Conservation (phyloP, 2,888 invertebrate species). For the Caenorhabditis virilis region DNA sequence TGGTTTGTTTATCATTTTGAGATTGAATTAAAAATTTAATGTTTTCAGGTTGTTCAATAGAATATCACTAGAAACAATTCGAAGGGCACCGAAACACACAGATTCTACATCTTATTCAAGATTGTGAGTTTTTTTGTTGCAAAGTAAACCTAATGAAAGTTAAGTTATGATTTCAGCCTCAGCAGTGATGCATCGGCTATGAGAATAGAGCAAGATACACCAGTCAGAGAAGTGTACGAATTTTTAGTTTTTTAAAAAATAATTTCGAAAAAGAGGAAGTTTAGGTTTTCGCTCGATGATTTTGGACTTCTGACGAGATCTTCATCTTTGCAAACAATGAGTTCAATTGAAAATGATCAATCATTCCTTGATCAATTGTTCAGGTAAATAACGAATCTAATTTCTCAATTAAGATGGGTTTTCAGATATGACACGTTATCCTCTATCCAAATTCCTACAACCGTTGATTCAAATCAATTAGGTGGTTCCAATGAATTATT, state of each 20-base stretch:
- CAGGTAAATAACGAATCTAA: slow-evolving; percentile 1
- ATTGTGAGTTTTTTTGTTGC: slow-evolving; percentile 14
- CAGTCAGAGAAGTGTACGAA: slow-evolving; percentile 22
- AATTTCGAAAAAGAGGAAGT: background rate
- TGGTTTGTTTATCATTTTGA: slow-evolving; percentile 1
- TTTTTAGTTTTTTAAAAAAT: background rate
- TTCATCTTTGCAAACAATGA: slow-evolving; percentile 17
- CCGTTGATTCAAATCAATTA: slow-evolving; percentile 19
- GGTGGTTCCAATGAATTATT: slow-evolving; percentile 17
- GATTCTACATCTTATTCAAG: slow-evolving; percentile 14
- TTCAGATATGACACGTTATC: slow-evolving; percentile 20
- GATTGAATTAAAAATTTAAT: background rate
- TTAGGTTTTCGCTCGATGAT: slow-evolving; percentile 32
- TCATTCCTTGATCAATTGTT: slow-evolving; percentile 22
- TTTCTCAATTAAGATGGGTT: too few relatives aligned
- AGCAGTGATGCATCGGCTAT: slow-evolving; percentile 12
- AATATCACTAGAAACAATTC: slow-evolving; percentile 14
- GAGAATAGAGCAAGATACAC: slow-evolving; percentile 9
- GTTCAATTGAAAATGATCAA: slow-evolving; percentile 15
- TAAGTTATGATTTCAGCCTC: slow-evolving; percentile 5
- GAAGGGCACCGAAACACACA: slow-evolving; percentile 20
- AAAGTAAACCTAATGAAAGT: background rate
- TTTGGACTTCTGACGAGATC: slow-evolving; percentile 26
- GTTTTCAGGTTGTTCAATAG: slow-evolving; percentile 22
- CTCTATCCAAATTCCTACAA: slow-evolving; percentile 30